Evolutionary conservation across 2,888 invertebrate genomes (phyloP), one percentile per base, ranked within the genome.

Genomic region (Smittia aterrima): DNA sequence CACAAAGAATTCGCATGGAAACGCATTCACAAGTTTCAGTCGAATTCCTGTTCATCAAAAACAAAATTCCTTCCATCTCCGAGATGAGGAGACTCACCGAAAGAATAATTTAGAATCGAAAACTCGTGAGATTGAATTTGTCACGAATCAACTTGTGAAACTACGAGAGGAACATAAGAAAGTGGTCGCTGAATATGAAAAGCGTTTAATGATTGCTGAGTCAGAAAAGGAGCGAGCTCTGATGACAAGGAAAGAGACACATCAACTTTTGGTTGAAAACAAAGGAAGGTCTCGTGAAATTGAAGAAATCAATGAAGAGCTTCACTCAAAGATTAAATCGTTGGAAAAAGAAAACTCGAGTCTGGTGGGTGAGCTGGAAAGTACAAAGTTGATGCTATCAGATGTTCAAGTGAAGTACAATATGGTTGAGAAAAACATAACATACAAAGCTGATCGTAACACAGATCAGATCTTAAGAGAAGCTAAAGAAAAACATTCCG

Each of bases 181-280:
- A 0, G 83, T 84, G 76, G 81, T 84, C 38, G 84, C 84, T 76
- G 85, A 86, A 66, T 80, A 87, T 20, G 84, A 85, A n/a, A 87
- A 86, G 62, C 84, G 87, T 54, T 81, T 89, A 0, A 82, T 84
- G 0, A 84, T 88, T 1, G 83, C 87, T 1, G 84, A 89, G 77
- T 87, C 86, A 22, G 89, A 90, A 77, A 83, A 85, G 54, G 87
- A 88, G 75, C 86, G 87, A 75, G 85, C 86, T 0, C 84, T 87
- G 75, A 80, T 87, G 9, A 87, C 86, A 0, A 81, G 86, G 75
- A 85, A 86, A 77, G 86, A 89, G 78, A 85, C 87, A n/a, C 88
- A 89, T 80, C 87, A 88, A 77, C 83, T 88, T 76, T 84, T 90
- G 76, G 89, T 83, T 1, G 83, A 83, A 13, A 80, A 80, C 40